A percentile compares a stretch with the other conserved stretches of the same genome.
phyloP scores from a whole-genome alignment of 2,113 vertebrate species.

The Steatornis caripensis region DNA sequence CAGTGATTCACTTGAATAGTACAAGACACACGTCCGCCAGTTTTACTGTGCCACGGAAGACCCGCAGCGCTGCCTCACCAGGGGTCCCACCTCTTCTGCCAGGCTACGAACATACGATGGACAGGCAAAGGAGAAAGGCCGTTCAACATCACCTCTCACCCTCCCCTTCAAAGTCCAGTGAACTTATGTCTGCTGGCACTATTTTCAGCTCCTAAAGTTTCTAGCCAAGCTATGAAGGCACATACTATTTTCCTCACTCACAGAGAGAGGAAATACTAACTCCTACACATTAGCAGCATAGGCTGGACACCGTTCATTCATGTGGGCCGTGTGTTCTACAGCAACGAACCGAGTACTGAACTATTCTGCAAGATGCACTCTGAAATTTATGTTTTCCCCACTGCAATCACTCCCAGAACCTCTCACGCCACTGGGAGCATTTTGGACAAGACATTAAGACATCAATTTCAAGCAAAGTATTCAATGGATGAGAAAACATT shows the following conservation, averaged over 20 bases:
- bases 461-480: background rate
- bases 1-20: background rate
- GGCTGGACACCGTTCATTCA: background rate
- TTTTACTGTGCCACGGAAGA: background rate
- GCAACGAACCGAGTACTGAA: background rate
- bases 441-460: background rate
- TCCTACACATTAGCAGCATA: fast-evolving
- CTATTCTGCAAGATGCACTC: background rate
- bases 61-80: background rate
- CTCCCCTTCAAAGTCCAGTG: background rate
- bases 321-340: background rate
- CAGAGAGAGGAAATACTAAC: background rate
- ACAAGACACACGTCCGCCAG: background rate
- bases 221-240: background rate
- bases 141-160: background rate
- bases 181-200: background rate
- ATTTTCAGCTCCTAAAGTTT: background rate
- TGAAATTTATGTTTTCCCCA: background rate
- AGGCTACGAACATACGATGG: background rate
- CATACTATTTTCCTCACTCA: background rate
- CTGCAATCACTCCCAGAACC: background rate
- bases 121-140: background rate
- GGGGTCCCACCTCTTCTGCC: background rate
- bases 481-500: background rate
- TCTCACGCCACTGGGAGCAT: background rate